Conservation (phyloP, 1,140 invertebrate species). For the Magallana ariakensis region DNA sequence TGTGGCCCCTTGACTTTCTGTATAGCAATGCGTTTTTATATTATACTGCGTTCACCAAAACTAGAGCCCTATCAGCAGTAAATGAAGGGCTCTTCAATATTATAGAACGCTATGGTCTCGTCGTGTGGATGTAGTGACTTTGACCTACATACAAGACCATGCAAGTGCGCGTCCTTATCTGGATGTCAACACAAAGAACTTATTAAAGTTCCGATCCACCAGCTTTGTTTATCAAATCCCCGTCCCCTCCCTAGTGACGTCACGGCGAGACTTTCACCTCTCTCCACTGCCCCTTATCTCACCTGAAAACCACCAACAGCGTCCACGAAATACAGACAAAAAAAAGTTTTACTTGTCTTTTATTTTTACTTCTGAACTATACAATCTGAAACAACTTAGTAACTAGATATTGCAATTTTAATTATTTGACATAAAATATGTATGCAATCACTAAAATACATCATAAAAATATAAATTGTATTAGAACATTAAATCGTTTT, state of each 20-base stretch:
- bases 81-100: not conserved
- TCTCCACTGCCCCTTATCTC: too few relatives aligned
- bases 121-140: not conserved
- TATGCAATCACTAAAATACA: conserved; percentile 10
- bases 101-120: not conserved
- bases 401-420: conserved; percentile 12
- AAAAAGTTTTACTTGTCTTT: not conserved
- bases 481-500: not conserved
- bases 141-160: conserved; percentile 12
- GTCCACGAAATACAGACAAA: too few relatives aligned
- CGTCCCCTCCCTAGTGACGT: too few relatives aligned
- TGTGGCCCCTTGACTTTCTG: too few relatives aligned
- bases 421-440: conserved; percentile 16
- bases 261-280: too few relatives aligned
- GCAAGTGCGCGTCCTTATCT: conserved; percentile 1
- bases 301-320: too few relatives aligned
- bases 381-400: not conserved
- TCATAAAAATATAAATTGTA: conserved; percentile 19
- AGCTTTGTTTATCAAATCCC: not conserved
- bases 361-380: conserved; percentile 14
- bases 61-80: not conserved
- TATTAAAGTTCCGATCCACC: not conserved
- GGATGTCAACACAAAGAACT: conserved; percentile 11
- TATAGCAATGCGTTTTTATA: too few relatives aligned
- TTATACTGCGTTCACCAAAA: too few relatives aligned